phyloP scores from a whole-genome alignment of 2,888 invertebrate species.

The Liopterus haemorrhoidalis region DNA sequence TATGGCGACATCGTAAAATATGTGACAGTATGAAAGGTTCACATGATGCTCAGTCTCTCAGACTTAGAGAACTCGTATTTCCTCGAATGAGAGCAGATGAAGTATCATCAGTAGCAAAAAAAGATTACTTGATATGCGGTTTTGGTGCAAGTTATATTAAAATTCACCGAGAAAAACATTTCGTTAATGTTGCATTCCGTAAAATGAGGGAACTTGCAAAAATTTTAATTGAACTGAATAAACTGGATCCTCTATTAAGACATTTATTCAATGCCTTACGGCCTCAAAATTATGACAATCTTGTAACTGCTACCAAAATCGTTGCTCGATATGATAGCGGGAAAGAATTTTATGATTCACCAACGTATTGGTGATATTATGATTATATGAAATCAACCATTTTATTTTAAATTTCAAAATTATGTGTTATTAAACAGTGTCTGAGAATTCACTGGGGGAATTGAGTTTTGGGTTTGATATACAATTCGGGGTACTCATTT shows the following conservation, averaged over 20 bases:
- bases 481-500: too few species aligned
- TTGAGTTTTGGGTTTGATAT: too few species aligned
- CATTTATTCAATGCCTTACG: conserved; percentile 20
- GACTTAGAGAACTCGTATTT: conserved; percentile 20
- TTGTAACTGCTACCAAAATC: conserved; percentile 10
- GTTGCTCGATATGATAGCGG: conserved; percentile 11
- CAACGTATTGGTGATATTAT: too few species aligned
- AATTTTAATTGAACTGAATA: conserved; percentile 24
- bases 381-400: too few species aligned
- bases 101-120: conserved; percentile 25
- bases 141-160: conserved; percentile 27
- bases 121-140: conserved; percentile 26
- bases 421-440: too few species aligned
- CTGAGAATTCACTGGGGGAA: too few species aligned
- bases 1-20: conserved; percentile 21
- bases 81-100: conserved; percentile 26
- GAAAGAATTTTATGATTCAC: conserved; percentile 9
- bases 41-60: conserved; percentile 4
- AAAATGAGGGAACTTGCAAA: conserved; percentile 28
- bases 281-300: conserved; percentile 14
- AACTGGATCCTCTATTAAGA: conserved; percentile 15
- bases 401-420: too few species aligned
- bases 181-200: conserved; percentile 23
- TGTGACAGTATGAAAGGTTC: conserved; percentile 9
- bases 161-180: conserved; percentile 26